A percentile compares a stretch with the other conserved stretches of the same genome.
Conservation (phyloP, 2,888 invertebrate species). For the Pinctada fucata region DNA sequence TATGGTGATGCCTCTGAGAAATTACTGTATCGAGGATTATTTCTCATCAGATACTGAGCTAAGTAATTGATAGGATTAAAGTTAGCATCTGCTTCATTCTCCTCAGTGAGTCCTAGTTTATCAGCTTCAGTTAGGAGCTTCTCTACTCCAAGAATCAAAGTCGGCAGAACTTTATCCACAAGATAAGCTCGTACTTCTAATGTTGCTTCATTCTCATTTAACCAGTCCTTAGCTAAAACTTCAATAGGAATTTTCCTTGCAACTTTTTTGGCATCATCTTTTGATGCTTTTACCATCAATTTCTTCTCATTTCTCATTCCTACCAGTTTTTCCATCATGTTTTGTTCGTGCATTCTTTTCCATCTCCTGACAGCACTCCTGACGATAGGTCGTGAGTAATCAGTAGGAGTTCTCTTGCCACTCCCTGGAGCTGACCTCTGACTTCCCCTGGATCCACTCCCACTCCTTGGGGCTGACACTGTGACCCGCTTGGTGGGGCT, state of each 20-base stretch:
- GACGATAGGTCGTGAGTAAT: conserved; percentile 61
- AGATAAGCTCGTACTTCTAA: conserved; percentile 73
- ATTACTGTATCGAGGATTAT: conserved; percentile 76
- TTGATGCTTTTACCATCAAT: conserved; percentile 60
- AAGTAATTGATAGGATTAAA: conserved; percentile 77
- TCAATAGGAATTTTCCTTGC: conserved; percentile 75
- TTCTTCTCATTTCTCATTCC: conserved; percentile 70
- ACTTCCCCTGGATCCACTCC: conserved; percentile 35
- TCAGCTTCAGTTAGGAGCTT: conserved; percentile 75
- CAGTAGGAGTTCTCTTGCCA: conserved; percentile 48
- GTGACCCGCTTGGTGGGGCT: conserved; percentile 53
- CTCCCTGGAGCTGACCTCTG: conserved; percentile 48
- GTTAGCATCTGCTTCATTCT: conserved; percentile 66
- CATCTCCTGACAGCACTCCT: conserved; percentile 70
- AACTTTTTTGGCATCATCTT: conserved; percentile 68
- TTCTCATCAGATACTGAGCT: conserved; percentile 76
- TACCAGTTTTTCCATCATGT: conserved; percentile 72
- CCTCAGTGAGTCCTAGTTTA: conserved; percentile 67
- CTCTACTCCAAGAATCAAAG: conserved; percentile 76
- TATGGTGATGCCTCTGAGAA: conserved; percentile 77
- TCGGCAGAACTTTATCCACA: conserved; percentile 75
- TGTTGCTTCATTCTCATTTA: conserved; percentile 69
- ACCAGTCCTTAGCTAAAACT: conserved; percentile 74
- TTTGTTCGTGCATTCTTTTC: conserved; percentile 73
- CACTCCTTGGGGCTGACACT: conserved; percentile 44